Evolutionary conservation across 2,797 vertebrate species (phyloP).

Genomic region (Gymnocypris eckloni): DNA sequence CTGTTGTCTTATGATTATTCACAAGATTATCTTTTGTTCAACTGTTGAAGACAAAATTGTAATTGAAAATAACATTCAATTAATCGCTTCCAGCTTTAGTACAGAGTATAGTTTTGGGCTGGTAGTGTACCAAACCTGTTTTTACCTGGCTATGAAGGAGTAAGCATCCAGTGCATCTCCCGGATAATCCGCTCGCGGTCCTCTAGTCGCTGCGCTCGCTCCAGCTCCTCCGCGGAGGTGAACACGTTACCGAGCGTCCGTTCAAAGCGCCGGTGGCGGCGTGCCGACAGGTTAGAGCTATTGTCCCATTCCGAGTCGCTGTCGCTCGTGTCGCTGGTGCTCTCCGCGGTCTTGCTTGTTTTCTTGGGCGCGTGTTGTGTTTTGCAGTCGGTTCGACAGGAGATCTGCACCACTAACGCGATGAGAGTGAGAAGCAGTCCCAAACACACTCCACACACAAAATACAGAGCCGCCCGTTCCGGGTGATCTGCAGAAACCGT

Average conservation of each 20-base stretch:
- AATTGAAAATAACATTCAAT: too few relatives aligned
- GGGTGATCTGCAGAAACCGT: conserved; percentile 84
- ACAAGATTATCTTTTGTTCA: too few relatives aligned
- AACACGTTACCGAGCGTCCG: conserved; percentile 96
- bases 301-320: conserved; percentile 91
- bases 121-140: too few relatives aligned
- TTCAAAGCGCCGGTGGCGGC: conserved; percentile 91
- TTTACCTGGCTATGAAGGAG: too few relatives aligned
- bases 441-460: conserved; percentile 93
- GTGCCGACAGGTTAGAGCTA: conserved; percentile 87
- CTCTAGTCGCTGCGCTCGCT: conserved; percentile 89
- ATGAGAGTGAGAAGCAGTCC: conserved; percentile 93
- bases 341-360: conserved; percentile 71
- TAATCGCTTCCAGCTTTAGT: too few relatives aligned
- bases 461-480: conserved; percentile 93
- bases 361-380: conserved; percentile 66
- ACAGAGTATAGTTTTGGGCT: too few relatives aligned
- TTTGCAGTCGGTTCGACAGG: conserved; percentile 91
- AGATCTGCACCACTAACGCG: conserved; percentile 91
- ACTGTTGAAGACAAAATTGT: too few relatives aligned
- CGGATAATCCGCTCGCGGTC: conserved; percentile 92
- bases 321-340: conserved; percentile 86
- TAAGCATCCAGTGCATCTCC: conserved; percentile 98
- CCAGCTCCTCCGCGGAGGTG: conserved; percentile 92
- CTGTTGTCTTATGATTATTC: too few relatives aligned